Base-by-base conservation (phyloP, 2,888 invertebrate genomes). In the Gibbula magus region DNA sequence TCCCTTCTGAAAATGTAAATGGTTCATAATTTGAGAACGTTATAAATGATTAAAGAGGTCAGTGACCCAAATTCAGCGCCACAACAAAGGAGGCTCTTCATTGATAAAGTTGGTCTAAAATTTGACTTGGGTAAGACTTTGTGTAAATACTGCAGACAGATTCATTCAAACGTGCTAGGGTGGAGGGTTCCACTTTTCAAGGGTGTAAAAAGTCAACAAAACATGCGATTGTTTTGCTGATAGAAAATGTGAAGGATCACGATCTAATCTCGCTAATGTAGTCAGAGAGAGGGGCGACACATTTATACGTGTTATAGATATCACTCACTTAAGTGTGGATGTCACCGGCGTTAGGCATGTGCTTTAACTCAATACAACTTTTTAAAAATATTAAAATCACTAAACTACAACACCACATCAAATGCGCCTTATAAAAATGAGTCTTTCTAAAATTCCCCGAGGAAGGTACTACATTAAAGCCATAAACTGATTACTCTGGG, bases 1-100 rank as follows among this genome's bases (percentile, higher is more conserved):
- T 7, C 89, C 89, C 20, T 86, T 83, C 90, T 90, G 84, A 13
- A 76, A 52, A 67, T n/a, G 16, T 18, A 45, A 54, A 35, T 22
- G 13, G 13, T 39, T n/a, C 18, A 73, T 73, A 22, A 32, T 35
- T 32, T 32, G 18, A 20, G 16, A 20, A 35, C 32, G 35, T 70
- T 39, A 32, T 35, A 35, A 18, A 35, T 39, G 16, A 35, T 20
- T 35, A 70, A 70, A 18, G 20, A 70, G 32, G 35, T 70, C 70
- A 70, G 20, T 70, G 70, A 70, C 70, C 35, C 70, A 18, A n/a
- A 35, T 39, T 35, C 35, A 35, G n/a, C 18, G 35, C 35, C 18
- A 70, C 70, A 10, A 20, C 35, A n/a, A 29, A 32, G 70, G 35
- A 35, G 29, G 18, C 70, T 10, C 20, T 29, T 35, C 70, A 70